These are phyloP conservation scores for Chrysomela aeneicollis DNA, from an alignment of 2,888 invertebrate genomes.

Conservation along the genomic window DNA sequence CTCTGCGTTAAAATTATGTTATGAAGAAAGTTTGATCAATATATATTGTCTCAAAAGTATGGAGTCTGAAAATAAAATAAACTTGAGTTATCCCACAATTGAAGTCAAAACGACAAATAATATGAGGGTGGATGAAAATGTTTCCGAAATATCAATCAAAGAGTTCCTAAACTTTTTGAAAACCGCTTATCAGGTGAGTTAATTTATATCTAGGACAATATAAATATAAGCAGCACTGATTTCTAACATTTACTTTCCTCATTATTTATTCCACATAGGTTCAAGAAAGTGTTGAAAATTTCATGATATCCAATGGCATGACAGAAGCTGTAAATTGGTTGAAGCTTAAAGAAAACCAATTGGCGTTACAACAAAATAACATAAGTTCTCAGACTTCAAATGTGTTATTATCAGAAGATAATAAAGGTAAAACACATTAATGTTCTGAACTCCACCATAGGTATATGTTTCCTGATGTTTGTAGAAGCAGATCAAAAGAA, in stretches of 20 bases:
- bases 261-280: conserved; percentile 44
- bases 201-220: conserved; percentile 1
- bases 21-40: conserved; percentile 32
- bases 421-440: conserved; percentile 37
- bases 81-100: conserved; percentile 1
- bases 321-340: conserved; percentile 64
- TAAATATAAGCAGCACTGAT: not conserved
- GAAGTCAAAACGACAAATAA: conserved; percentile 18
- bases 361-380: conserved; percentile 51
- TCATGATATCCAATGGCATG: conserved; percentile 60
- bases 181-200: conserved; percentile 72
- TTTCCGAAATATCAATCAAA: conserved; percentile 71
- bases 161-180: conserved; percentile 77
- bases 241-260: not conserved
- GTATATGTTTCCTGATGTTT: not conserved
- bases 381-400: conserved; percentile 51
- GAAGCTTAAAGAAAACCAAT: conserved; percentile 61
- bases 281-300: conserved; percentile 62
- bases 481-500: conserved; percentile 29
- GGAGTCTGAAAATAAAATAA: conserved; percentile 25
- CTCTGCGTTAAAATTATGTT: too few species aligned
- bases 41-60: conserved; percentile 22
- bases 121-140: not conserved
- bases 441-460: too few species aligned
- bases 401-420: conserved; percentile 40